Evolutionary conservation across 2,888 invertebrate genomes (phyloP).

Genomic region (Phanerotoma sp.): DNA sequence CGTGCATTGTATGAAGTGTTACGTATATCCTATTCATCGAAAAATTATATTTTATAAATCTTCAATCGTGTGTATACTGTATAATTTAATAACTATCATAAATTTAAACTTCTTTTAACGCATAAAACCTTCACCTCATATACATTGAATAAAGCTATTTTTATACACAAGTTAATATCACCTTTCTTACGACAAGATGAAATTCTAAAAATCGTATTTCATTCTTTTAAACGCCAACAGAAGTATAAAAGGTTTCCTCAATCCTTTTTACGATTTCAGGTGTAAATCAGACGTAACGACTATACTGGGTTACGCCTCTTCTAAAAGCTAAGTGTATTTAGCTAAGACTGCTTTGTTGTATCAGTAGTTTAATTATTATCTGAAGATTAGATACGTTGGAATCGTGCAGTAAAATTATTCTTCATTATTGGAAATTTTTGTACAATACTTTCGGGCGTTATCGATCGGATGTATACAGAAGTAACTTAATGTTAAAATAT

Average conservation of each 20-base stretch:
- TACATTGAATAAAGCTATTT: not conserved
- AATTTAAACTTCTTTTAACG: no score
- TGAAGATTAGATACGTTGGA: conserved; percentile 1
- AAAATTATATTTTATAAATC: no score
- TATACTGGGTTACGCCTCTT: conserved; percentile 12
- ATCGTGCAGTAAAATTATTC: not conserved
- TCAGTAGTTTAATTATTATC: not conserved
- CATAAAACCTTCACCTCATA: no score
- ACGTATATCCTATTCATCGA: not conserved
- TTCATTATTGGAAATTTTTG: not conserved
- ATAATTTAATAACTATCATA: not conserved
- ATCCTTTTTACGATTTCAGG: conserved; percentile 8
- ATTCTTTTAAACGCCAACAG: conserved; percentile 2
- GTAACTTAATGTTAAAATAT: no score
- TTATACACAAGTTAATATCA: not conserved
- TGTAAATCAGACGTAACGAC: conserved; percentile 13
- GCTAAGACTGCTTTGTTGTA: not conserved
- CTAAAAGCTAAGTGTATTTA: conserved; percentile 18
- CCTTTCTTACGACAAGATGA: not conserved
- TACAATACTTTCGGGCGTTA: no score
- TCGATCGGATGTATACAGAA: no score
- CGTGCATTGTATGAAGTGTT: conserved; percentile 2
- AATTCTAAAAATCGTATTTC: not conserved
- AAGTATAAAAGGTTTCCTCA: conserved; percentile 3
- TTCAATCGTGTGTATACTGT: not conserved